phyloP scores from a whole-genome alignment of 2,113 vertebrate species.

The Phoxinus phoxinus region DNA sequence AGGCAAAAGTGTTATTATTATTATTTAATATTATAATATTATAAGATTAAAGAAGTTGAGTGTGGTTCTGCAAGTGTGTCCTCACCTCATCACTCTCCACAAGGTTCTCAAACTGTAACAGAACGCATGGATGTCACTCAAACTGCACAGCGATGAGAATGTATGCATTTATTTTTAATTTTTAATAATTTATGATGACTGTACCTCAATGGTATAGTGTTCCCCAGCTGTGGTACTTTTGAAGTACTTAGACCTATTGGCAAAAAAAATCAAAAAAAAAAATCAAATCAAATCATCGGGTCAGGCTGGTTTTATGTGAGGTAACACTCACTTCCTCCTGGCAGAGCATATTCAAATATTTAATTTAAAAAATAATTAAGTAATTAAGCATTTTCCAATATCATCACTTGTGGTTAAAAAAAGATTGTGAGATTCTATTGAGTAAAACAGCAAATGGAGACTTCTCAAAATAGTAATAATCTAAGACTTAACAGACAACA shows the following conservation, averaged over 20 bases:
- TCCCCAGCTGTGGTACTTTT: conserved; percentile 74
- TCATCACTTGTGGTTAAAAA: not conserved
- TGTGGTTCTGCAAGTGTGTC: not conserved
- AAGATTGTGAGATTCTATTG: not conserved
- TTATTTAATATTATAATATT: no score
- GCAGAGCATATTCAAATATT: not conserved
- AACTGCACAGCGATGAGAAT: not conserved
- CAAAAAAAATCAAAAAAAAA: conserved; percentile 20
- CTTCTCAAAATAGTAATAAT: not conserved
- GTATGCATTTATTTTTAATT: not conserved
- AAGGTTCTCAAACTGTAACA: conserved; percentile 80
- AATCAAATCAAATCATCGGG: not conserved
- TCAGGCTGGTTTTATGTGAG: not conserved
- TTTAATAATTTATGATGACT: not conserved
- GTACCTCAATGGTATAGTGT: conserved; percentile 75
- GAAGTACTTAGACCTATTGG: conserved; percentile 78
- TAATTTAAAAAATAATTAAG: not conserved
- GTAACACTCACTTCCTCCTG: not conserved
- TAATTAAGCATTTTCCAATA: not conserved
- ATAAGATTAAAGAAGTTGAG: not conserved
- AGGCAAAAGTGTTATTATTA: conserved; percentile 15
- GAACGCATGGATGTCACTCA: not conserved
- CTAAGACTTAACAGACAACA: not conserved
- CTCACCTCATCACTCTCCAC: conserved; percentile 82
- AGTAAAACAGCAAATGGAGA: not conserved